phyloP scores from a whole-genome alignment of 92 coral and sea anemone species.

The Zoanthus sansibaricus region DNA sequence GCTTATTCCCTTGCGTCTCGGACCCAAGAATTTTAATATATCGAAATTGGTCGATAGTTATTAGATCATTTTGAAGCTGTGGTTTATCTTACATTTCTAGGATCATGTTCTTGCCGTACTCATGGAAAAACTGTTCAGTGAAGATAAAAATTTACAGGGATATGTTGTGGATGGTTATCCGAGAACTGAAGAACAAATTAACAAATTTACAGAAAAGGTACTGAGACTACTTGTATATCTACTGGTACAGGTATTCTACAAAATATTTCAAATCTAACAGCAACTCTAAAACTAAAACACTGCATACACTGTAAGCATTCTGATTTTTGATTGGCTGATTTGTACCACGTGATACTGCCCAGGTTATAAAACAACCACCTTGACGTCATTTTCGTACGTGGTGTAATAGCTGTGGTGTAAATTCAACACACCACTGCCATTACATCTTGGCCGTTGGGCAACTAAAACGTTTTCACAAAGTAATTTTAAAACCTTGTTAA shows the following conservation, averaged over 20 bases:
- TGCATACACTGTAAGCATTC: no score
- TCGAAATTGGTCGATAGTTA: neutral
- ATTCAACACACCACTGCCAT: no score
- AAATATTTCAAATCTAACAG: neutral
- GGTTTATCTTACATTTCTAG: constrained; percentile 31
- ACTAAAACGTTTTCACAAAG: no score
- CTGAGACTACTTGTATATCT: neutral
- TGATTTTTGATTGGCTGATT: no score
- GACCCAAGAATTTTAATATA: no score
- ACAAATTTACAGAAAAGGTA: constrained; percentile 87
- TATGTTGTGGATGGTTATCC: constrained; percentile 91
- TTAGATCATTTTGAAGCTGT: neutral
- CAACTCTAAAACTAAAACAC: neutral
- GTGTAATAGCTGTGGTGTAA: no score
- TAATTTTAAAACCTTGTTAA: no score
- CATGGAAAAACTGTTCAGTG: constrained; percentile 68
- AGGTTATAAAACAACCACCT: no score
- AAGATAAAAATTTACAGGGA: constrained; percentile 85
- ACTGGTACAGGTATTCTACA: neutral
- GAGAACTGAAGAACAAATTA: constrained; percentile 83
- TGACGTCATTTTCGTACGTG: no score
- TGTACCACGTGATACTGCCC: no score
- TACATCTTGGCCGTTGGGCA: no score
- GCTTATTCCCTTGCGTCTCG: no score
- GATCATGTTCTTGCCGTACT: constrained; percentile 70